Base-by-base conservation (phyloP, 2,888 invertebrate species). In the Smittia sp. region DNA sequence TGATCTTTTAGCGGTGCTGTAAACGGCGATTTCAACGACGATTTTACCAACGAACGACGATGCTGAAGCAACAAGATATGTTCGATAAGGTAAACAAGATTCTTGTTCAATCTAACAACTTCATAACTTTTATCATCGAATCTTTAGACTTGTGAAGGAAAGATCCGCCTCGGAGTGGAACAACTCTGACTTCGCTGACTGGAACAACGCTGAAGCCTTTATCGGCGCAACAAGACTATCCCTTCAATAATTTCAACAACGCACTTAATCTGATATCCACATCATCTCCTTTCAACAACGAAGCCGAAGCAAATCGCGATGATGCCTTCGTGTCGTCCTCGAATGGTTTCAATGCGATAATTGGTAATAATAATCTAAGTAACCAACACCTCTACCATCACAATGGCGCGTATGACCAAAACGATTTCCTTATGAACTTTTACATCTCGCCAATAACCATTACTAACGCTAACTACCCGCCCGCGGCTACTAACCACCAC, bases 21-120 rank as follows among this genome's bases (percentile, higher is more conserved):
- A 62, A 65, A 74, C 25, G 67, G 65, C 20, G 58, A 65, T 20
- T 74, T 58, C 18, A n/a, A n/a, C 4, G 68, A 58, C 18, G 67
- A 74, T 38, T 74, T 18, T 67, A 67, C n/a, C 1, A 58, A 74
- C 15, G 74, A 74, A 74, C 22, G 74, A 74, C 52, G 66, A 74
- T 13, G 1, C 39, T 25, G 74, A 67, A 11, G 15, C 67, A 52
- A 32, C 52, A 54, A 74, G n/a, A 20, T 32, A 52, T 41, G 24
- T 68, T 74, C 58, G 74, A 74, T 39, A 54, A 68, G 39, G 69
- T 68, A 27, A 41, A 25, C 18, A 22, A 18, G 1, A 58, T 58
- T 52, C 52, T 27, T 25, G n/a, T n/a, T n/a, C n/a, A n/a, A n/a
- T n/a, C n/a, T n/a, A n/a, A n/a, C n/a, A n/a, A n/a, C n/a, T n/a